phyloP scores from a whole-genome alignment of 2,888 invertebrate genomes.

The Deilephila porcellus region DNA sequence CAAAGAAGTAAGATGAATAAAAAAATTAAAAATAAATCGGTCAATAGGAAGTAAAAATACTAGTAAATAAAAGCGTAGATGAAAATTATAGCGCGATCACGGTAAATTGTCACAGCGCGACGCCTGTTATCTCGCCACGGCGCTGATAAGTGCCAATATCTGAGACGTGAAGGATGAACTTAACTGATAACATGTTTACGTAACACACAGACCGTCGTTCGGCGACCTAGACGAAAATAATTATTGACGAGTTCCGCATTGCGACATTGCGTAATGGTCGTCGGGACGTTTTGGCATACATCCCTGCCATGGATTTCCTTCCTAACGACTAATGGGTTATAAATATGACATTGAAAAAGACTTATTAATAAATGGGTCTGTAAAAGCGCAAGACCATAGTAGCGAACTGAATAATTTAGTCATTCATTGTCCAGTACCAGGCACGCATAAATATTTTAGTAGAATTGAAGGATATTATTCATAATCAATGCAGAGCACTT shows the following conservation, averaged over 20 bases:
- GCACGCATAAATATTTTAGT: too few species aligned
- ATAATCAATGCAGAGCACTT: too few species aligned
- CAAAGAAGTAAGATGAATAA: too few species aligned
- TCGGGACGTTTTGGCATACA: constrained; percentile 18
- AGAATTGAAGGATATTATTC: too few species aligned
- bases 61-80: not conserved
- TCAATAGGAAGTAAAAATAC: not conserved
- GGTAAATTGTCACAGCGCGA: not conserved
- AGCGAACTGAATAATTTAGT: too few species aligned
- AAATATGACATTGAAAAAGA: not conserved
- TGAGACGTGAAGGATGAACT: constrained; percentile 32
- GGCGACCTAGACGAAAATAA: constrained; percentile 13
- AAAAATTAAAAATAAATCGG: too few species aligned
- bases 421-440: too few species aligned
- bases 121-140: constrained; percentile 1
- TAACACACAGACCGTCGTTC: constrained; percentile 7
- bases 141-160: constrained; percentile 21
- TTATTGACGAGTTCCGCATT: constrained; percentile 27
- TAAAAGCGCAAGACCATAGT: too few species aligned
- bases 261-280: constrained; percentile 27
- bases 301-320: constrained; percentile 6
- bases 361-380: not conserved
- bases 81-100: constrained; percentile 6
- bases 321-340: not conserved
- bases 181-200: constrained; percentile 34